phyloP scores from a whole-genome alignment of 92 coral and sea anemone genomes.

The Pocillopora grandis region DNA sequence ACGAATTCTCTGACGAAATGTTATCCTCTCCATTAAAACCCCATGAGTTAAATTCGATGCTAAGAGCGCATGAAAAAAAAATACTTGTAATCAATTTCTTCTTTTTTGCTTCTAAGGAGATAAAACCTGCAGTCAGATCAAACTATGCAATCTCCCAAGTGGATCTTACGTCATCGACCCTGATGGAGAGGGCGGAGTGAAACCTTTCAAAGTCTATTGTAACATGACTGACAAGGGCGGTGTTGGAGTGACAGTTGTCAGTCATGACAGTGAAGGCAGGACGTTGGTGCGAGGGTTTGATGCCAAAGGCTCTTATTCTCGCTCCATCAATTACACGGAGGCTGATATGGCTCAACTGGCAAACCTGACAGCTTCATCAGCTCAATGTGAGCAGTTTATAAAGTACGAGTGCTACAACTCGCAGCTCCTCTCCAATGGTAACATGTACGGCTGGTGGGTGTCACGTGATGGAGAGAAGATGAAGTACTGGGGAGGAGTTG shows the following conservation, averaged over 20 bases:
- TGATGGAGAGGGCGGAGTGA: conserved; percentile 35
- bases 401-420: conserved; percentile 16
- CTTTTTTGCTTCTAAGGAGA: no score
- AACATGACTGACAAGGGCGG: conserved; percentile 53
- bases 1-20: no score
- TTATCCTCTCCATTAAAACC: no score
- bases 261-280: conserved; percentile 56
- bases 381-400: conserved; percentile 50
- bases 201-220: conserved; percentile 44
- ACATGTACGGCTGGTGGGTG: conserved; percentile 46
- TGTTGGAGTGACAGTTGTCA: conserved; percentile 55
- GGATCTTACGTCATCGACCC: conserved; percentile 49
- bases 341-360: conserved; percentile 19
- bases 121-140: no score
- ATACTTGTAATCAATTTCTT: no score
- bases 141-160: neutral
- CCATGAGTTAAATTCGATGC: no score
- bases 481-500: conserved; percentile 63
- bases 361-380: neutral
- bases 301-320: neutral
- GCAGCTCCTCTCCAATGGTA: neutral
- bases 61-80: no score
- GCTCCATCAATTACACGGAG: conserved; percentile 11
- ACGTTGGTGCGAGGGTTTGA: neutral
- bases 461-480: conserved; percentile 52